phyloP scores from a whole-genome alignment of 2,888 invertebrate species.

The Lathronympha strigana region DNA sequence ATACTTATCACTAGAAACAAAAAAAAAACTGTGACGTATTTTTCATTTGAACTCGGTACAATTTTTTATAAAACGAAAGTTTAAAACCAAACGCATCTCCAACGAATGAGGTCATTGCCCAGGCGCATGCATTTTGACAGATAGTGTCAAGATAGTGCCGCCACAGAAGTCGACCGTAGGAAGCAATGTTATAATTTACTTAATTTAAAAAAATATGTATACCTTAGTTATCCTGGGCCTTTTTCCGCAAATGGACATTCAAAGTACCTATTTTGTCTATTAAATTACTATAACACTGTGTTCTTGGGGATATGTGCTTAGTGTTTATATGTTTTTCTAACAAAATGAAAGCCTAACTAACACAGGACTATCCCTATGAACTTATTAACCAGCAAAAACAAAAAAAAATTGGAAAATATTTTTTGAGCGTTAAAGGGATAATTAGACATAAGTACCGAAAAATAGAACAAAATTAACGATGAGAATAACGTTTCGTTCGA shows the following conservation, averaged over 20 bases:
- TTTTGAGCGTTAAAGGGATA: too few relatives aligned
- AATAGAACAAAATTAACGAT: too few relatives aligned
- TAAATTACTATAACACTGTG: constrained; percentile 1
- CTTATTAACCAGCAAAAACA: too few relatives aligned
- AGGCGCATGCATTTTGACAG: constrained; percentile 11
- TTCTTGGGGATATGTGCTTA: constrained; percentile 3
- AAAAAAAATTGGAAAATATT: too few relatives aligned
- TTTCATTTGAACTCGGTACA: too few relatives aligned
- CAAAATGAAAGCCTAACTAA: not conserved
- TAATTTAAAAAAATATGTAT: constrained; percentile 4
- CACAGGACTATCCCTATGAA: not conserved
- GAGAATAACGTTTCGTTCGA: too few relatives aligned
- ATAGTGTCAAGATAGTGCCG: constrained; percentile 15
- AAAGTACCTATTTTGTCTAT: not conserved
- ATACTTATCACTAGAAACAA: too few relatives aligned
- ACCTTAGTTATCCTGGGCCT: too few relatives aligned
- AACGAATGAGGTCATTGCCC: constrained; percentile 7
- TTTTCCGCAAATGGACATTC: too few relatives aligned
- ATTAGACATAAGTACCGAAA: too few relatives aligned
- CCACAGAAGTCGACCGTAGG: not conserved
- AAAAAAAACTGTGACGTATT: too few relatives aligned
- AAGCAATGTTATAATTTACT: constrained; percentile 3
- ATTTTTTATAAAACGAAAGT: too few relatives aligned
- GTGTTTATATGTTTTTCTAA: constrained; percentile 5
- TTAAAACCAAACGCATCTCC: not conserved